These are phyloP conservation scores for Eueides isabella DNA, from an alignment of 1,140 invertebrate species.

Conservation along the genomic window DNA sequence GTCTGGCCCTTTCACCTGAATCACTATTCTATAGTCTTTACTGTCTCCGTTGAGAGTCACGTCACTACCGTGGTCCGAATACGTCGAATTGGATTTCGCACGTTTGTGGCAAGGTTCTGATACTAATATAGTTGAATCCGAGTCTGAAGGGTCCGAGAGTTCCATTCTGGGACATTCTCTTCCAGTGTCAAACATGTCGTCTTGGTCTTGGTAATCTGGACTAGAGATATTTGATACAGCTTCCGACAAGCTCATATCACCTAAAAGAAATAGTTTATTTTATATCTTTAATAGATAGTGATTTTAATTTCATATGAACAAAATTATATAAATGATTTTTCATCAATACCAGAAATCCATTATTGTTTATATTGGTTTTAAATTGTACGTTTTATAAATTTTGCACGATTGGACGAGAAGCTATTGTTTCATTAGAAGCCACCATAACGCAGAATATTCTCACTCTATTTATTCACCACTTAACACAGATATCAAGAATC, in stretches of 20 bases:
- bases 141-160: slow-evolving; percentile 93
- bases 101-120: slow-evolving; percentile 88
- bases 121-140: slow-evolving; percentile 90
- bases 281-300: too few relatives aligned
- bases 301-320: too few relatives aligned
- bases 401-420: too few relatives aligned
- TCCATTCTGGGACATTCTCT: slow-evolving; percentile 90
- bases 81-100: slow-evolving; percentile 78
- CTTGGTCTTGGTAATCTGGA: slow-evolving; percentile 91
- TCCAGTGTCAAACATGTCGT: slow-evolving; percentile 82
- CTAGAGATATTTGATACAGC: slow-evolving; percentile 93
- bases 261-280: slow-evolving; percentile 66
- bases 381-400: too few relatives aligned
- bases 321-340: too few relatives aligned
- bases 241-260: slow-evolving; percentile 89
- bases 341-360: too few relatives aligned
- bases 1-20: slow-evolving; percentile 90
- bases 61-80: slow-evolving; percentile 74
- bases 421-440: too few relatives aligned
- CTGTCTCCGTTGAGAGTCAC: slow-evolving; percentile 83
- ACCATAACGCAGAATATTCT: too few relatives aligned
- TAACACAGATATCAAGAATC: too few relatives aligned
- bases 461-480: too few relatives aligned
- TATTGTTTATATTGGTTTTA: too few relatives aligned
- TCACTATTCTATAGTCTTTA: slow-evolving; percentile 87